Evolutionary conservation across 2,113 vertebrate genomes (phyloP).

Genomic region (Podarcis raffonei): DNA sequence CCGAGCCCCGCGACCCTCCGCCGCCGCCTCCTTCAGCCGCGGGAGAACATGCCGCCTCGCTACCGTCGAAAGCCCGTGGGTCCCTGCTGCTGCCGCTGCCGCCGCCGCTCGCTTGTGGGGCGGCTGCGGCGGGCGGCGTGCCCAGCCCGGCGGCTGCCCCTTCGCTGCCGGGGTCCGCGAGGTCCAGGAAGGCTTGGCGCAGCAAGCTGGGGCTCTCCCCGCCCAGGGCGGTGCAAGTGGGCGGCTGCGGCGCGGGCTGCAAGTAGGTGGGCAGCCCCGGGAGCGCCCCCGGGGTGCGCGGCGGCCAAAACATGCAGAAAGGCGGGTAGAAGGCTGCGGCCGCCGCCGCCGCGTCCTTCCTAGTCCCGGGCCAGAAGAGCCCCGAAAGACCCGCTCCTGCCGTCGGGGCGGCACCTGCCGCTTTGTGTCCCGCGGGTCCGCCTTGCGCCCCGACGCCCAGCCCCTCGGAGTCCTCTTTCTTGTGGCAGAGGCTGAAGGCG

Average conservation of each 20-base stretch:
- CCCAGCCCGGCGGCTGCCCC: conserved; percentile 26
- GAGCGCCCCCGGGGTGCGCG: conserved; percentile 86
- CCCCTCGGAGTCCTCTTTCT: conserved; percentile 86
- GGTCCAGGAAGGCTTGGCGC: conserved; percentile 90
- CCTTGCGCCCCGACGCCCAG: conserved; percentile 1
- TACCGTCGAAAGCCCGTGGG: conserved; percentile 48
- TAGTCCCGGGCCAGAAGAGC: conserved; percentile 86
- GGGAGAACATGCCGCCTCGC: conserved; percentile 57
- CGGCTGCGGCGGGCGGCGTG: not conserved
- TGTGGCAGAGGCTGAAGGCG: conserved; percentile 88
- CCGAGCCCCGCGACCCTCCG: conserved; percentile 15
- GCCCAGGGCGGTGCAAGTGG: conserved; percentile 83
- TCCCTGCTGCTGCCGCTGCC: conserved; percentile 1
- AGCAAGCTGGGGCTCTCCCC: conserved; percentile 74
- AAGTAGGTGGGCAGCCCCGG: conserved; percentile 91
- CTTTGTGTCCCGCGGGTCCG: conserved; percentile 63
- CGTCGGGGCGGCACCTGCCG: conserved; percentile 77
- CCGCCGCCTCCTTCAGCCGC: not conserved
- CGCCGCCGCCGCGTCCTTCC: conserved; percentile 49
- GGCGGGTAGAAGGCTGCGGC: conserved; percentile 94
- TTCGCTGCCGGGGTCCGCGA: conserved; percentile 81
- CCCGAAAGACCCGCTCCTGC: conserved; percentile 84
- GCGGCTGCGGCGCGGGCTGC: conserved; percentile 84
- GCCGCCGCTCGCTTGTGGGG: conserved; percentile 19
- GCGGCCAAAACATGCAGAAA: conserved; percentile 97